phyloP scores from a whole-genome alignment of 2,888 invertebrate genomes.

The Lutraria lutraria region DNA sequence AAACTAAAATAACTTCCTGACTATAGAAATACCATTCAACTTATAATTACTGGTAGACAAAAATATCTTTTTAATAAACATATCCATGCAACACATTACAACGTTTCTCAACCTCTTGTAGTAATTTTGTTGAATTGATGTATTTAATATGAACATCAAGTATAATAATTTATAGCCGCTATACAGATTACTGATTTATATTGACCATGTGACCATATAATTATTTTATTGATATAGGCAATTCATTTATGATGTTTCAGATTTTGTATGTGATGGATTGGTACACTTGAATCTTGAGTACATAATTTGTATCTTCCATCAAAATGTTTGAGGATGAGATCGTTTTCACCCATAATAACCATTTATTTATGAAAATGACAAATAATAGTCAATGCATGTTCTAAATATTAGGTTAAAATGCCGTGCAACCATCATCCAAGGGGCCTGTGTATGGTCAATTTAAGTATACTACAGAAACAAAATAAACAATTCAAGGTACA shows the following conservation, averaged over 20 bases:
- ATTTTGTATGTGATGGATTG: background rate
- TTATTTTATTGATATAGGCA: background rate
- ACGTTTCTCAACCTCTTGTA: background rate
- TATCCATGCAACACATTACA: background rate
- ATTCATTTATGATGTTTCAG: background rate
- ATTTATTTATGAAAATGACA: background rate
- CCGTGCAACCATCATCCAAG: background rate
- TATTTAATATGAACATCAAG: background rate
- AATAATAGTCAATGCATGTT: background rate
- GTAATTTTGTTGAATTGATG: background rate
- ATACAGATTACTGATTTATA: slow-evolving; percentile 1
- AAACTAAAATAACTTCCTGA: background rate
- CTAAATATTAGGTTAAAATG: slow-evolving; percentile 5
- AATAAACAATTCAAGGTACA: no score
- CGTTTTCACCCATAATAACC: background rate
- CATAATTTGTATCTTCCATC: background rate
- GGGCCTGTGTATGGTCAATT: no score
- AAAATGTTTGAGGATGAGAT: background rate
- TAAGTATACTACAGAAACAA: no score
- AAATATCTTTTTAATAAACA: background rate
- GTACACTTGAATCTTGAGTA: background rate
- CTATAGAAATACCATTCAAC: background rate
- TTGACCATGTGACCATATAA: background rate
- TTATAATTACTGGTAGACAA: background rate
- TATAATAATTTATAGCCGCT: background rate